phyloP scores from a whole-genome alignment of 1,140 invertebrate species.

The Drosophila sturtevanti region DNA sequence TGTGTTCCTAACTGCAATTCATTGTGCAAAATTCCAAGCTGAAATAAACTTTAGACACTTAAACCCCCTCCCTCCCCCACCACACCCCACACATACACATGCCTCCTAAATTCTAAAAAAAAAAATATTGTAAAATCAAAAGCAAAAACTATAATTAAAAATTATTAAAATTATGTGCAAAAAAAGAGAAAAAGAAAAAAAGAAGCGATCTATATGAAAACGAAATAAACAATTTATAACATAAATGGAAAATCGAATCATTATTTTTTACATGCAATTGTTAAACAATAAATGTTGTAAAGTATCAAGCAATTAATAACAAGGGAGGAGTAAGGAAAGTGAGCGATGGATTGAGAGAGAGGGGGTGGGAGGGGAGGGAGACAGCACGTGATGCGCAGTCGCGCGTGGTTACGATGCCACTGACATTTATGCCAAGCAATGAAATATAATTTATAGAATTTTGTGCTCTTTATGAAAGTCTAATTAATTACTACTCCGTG shows the following conservation, averaged over 20 bases:
- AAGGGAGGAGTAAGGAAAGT: background rate
- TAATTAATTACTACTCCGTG: constrained; percentile 73
- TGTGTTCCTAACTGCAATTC: constrained; percentile 71
- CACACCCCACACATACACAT: background rate
- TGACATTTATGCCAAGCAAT: constrained; percentile 70
- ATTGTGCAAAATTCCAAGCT: constrained; percentile 68
- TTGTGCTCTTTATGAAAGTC: constrained; percentile 78
- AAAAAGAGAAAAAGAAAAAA: constrained; percentile 36
- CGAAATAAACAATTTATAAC: constrained; percentile 77
- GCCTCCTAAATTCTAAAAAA: background rate
- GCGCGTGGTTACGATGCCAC: constrained; percentile 52
- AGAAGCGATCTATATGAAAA: constrained; percentile 21
- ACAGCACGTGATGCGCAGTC: constrained; percentile 59
- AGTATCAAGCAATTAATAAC: constrained; percentile 46
- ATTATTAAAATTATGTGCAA: constrained; percentile 78
- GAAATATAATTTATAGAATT: constrained; percentile 81
- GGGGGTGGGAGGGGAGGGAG: background rate
- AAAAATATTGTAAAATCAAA: constrained; percentile 32
- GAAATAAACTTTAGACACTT: constrained; percentile 52
- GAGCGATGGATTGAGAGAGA: no score
- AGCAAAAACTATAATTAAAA: constrained; percentile 55
- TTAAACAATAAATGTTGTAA: constrained; percentile 24
- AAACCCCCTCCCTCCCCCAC: background rate
- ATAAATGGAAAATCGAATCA: constrained; percentile 41
- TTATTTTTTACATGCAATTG: constrained; percentile 42